Conservation (phyloP, 2,797 vertebrate genomes). For the Natrix natrix region DNA sequence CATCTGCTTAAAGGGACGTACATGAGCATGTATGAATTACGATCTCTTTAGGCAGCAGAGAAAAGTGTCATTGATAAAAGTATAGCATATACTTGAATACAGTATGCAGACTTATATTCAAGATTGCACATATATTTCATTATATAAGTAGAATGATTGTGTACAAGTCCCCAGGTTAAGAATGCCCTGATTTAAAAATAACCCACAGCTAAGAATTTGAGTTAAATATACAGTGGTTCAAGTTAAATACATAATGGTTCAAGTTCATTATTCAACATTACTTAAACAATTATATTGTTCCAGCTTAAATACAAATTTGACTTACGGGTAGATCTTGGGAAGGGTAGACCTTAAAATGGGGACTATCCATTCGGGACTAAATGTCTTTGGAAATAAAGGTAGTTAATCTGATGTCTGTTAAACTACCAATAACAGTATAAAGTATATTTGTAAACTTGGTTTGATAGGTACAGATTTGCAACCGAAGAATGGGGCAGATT, state of each 20-base stretch:
- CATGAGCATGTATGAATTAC: constrained; percentile 11
- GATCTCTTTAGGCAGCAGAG: constrained; percentile 13
- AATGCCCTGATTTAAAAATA: not conserved
- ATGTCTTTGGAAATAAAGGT: not conserved
- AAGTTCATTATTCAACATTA: not conserved
- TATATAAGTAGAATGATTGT: not conserved
- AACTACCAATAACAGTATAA: not conserved
- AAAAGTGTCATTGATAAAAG: constrained; percentile 7
- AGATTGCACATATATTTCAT: not conserved
- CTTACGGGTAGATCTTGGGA: not conserved
- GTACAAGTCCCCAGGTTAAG: not conserved
- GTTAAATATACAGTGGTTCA: not conserved
- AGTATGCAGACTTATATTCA: not conserved
- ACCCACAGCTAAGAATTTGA: not conserved
- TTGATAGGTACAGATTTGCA: not conserved
- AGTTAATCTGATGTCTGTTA: not conserved
- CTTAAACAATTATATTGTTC: not conserved
- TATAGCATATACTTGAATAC: not conserved
- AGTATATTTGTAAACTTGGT: not conserved
- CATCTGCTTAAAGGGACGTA: not conserved
- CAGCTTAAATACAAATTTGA: not conserved
- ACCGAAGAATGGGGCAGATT: not conserved
- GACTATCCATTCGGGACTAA: not conserved
- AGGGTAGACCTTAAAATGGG: not conserved
- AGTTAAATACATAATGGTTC: not conserved